Evolutionary conservation across 2,113 vertebrate genomes (phyloP).

Genomic region (Cryptomyrus ogoouensis): DNA sequence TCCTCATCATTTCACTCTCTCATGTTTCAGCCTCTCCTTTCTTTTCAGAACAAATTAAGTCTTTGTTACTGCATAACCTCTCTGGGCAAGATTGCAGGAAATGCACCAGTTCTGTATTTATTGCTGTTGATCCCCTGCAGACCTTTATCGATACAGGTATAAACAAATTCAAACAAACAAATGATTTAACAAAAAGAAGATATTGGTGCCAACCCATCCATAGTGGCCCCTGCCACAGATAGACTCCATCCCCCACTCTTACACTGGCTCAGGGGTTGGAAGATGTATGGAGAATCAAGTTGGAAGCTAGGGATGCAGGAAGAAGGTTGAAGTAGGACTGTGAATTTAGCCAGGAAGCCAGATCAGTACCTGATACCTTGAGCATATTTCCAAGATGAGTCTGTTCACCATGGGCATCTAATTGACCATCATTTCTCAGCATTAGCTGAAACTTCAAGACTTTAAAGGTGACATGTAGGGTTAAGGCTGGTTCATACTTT

Average conservation of each 20-base stretch:
- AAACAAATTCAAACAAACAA: not conserved
- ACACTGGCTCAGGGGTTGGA: not conserved
- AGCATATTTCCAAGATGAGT: not conserved
- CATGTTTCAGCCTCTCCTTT: constrained; percentile 27
- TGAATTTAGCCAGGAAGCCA: not conserved
- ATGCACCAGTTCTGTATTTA: not conserved
- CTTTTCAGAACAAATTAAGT: constrained; percentile 48
- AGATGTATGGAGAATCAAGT: not conserved
- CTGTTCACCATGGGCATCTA: not conserved
- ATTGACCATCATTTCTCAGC: not conserved
- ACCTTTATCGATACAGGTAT: not conserved
- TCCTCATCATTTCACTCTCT: constrained; percentile 32
- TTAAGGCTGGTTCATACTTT: not conserved
- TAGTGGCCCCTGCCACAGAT: not conserved
- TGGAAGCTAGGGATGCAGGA: not conserved
- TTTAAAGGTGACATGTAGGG: not conserved
- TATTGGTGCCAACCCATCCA: not conserved
- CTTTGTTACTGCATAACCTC: constrained; percentile 40
- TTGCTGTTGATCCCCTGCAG: not conserved
- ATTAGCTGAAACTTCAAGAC: not conserved
- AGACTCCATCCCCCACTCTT: not conserved
- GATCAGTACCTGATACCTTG: not conserved
- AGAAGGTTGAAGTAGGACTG: not conserved
- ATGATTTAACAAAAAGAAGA: not conserved
- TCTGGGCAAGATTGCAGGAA: constrained; percentile 36